Evolutionary conservation across 2,888 invertebrate genomes (phyloP).

Genomic region (Hirtodrosophila cameraria): DNA sequence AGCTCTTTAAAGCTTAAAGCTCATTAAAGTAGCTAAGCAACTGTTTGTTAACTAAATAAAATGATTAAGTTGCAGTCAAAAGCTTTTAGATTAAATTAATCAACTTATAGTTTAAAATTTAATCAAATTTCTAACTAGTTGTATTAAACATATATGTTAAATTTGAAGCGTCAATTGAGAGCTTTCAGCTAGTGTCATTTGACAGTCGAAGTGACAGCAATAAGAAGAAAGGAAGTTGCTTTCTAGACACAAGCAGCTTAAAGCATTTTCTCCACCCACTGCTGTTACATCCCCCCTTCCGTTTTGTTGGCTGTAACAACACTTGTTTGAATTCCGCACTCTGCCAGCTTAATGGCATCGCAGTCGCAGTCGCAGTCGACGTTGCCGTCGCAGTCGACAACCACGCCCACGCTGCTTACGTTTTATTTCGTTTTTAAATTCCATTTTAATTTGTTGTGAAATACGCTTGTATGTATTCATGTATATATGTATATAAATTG

Average conservation of each 20-base stretch:
- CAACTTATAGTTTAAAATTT: too few relatives aligned
- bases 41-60: too few relatives aligned
- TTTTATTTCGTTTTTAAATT: constrained; percentile 53
- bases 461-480: constrained; percentile 25
- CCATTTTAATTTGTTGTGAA: constrained; percentile 70
- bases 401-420: constrained; percentile 41
- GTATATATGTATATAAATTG: too few relatives aligned
- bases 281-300: not conserved
- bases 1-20: too few relatives aligned
- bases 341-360: constrained; percentile 25
- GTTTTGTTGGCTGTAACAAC: constrained; percentile 21
- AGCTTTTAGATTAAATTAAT: too few relatives aligned
- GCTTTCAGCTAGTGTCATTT: constrained; percentile 20
- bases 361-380: not conserved
- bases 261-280: constrained; percentile 12
- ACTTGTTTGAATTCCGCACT: constrained; percentile 60
- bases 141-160: not conserved
- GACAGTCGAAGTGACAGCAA: constrained; percentile 1
- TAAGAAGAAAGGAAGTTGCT: constrained; percentile 37
- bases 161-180: not conserved
- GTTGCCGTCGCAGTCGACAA: constrained; percentile 6
- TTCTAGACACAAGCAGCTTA: constrained; percentile 34
- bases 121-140: not conserved
- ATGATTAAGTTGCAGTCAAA: too few relatives aligned
- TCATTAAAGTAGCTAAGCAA: too few relatives aligned